Evolutionary conservation across 2,113 vertebrate species (phyloP).

Genomic region (Laticauda colubrina): DNA sequence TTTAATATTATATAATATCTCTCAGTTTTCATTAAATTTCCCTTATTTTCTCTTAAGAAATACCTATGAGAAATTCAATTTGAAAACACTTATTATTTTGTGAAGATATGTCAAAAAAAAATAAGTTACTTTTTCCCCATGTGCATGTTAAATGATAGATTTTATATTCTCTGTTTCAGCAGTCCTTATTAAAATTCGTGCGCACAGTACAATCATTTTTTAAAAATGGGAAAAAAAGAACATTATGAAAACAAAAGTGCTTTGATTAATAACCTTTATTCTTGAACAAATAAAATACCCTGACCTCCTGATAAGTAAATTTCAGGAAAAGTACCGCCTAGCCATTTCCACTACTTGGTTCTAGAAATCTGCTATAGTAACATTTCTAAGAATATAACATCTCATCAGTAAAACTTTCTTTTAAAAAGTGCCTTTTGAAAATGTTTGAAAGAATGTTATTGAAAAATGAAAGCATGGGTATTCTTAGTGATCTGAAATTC

Average conservation of each 20-base stretch:
- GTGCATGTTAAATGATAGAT: constrained; percentile 27
- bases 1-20: background rate
- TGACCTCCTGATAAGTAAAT: constrained; percentile 43
- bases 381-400: constrained; percentile 41
- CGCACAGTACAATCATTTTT: background rate
- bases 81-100: constrained; percentile 14
- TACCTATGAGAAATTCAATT: constrained; percentile 8
- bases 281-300: constrained; percentile 63
- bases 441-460: constrained; percentile 11
- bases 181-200: background rate
- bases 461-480: constrained; percentile 27
- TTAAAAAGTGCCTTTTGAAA: constrained; percentile 31
- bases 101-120: background rate
- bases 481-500: background rate
- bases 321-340: constrained; percentile 71
- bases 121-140: too few species aligned
- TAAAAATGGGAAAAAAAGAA: background rate
- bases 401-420: constrained; percentile 37
- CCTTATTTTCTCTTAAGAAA: background rate
- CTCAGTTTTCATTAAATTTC: background rate
- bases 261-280: constrained; percentile 59
- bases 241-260: constrained; percentile 27
- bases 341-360: constrained; percentile 41
- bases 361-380: constrained; percentile 21
- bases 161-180: constrained; percentile 35